Evolutionary conservation across 2,888 invertebrate genomes (phyloP).

Genomic region (Tanaodytes sp.): DNA sequence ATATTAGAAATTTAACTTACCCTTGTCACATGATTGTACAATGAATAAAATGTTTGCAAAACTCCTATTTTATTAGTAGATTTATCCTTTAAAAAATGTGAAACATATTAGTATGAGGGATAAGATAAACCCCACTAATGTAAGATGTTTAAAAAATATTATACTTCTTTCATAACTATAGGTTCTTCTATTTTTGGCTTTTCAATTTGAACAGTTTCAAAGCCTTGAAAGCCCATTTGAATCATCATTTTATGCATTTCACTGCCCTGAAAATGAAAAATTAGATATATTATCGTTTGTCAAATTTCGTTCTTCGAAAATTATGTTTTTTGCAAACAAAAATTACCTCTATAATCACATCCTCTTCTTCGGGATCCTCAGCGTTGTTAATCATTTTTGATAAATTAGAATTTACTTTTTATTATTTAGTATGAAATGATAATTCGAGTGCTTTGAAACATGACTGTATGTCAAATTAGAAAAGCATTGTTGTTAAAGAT

Average conservation of each 20-base stretch:
- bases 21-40: slow-evolving; percentile 13
- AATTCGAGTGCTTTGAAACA: no score
- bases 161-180: not conserved
- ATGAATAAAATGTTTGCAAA: slow-evolving; percentile 2
- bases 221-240: slow-evolving; percentile 65
- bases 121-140: no score
- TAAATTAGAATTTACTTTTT: no score
- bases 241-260: slow-evolving; percentile 63
- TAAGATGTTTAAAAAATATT: not conserved
- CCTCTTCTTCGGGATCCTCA: not conserved
- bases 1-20: slow-evolving; percentile 1
- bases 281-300: not conserved
- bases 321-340: not conserved
- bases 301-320: not conserved
- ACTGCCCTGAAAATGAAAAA: slow-evolving; percentile 61
- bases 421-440: no score
- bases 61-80: not conserved
- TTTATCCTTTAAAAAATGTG: slow-evolving; percentile 11
- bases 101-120: no score
- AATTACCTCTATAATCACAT: not conserved
- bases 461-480: no score
- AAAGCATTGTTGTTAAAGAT: no score
- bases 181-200: not conserved
- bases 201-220: slow-evolving; percentile 58
- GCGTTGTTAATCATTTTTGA: no score